Evolutionary conservation across 2,888 invertebrate species (phyloP), one percentile per base, ranked within the genome.

Genomic region (Ariolimax columbianus): DNA sequence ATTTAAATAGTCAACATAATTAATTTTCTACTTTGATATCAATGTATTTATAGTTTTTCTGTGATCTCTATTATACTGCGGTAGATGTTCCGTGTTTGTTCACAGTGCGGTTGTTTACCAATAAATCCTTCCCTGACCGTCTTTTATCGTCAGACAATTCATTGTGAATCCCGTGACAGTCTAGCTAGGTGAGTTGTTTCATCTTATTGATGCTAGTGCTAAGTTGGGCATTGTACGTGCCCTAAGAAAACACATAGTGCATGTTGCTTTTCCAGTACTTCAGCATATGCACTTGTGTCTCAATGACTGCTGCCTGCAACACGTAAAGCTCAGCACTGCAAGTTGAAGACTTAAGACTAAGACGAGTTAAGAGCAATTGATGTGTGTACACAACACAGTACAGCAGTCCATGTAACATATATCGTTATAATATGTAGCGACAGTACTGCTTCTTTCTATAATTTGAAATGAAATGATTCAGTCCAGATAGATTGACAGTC

Each of bases 21-120:
- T 59, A 26, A 9, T 63, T 30, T 63, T 63, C n/a, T 51, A 63
- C n/a, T 63, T 63, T 30, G 4, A 63, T 14, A 63, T 7, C 3
- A 30, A 63, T 30, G n/a, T 30, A 11, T 14, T 30, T 2, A 33
- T 30, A 55, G 23, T 55, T 4, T 30, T 17, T 14, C 7, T 30
- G 23, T 40, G 51, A 19, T 75, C 51, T 75, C 14, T 0, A 2
- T 75, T 47, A 11, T 51, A 51, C 7, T 4, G 51, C 75, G 75
- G 33, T 19, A 75, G 51, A 33, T 30, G 30, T 75, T 75, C 75
- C 75, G 75, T 36, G 33, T 17, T 30, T 3, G 30, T 51, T 30
- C 19, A 47, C 75, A 75, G 51, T 75, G 75, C 51, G 75, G 75
- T 75, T 51, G 51, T 51, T 75, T 51, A 75, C 51, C 30, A 75